phyloP scores from a whole-genome alignment of 2,113 vertebrate species.

The Calcarius ornatus region DNA sequence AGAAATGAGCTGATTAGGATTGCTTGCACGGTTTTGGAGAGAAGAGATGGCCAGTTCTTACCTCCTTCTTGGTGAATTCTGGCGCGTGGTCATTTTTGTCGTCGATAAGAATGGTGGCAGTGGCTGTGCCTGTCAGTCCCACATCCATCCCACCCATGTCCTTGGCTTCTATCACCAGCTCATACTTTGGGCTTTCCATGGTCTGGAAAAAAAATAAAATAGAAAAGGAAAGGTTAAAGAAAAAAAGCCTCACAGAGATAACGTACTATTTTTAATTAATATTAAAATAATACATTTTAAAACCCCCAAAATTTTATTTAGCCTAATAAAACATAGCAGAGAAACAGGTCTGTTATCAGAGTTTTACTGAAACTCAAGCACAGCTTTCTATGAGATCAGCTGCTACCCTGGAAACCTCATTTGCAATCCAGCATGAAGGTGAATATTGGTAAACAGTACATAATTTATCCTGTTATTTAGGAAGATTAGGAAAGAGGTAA shows the following conservation, averaged over 20 bases:
- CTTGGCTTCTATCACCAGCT: slow-evolving; percentile 93
- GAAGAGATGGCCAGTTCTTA: slow-evolving; percentile 57
- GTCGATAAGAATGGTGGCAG: slow-evolving; percentile 92
- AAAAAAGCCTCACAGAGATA: fast-evolving
- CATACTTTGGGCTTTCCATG: slow-evolving; percentile 89
- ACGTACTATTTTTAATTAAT: background rate
- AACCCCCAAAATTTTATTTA: background rate
- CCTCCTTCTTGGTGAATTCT: slow-evolving; percentile 95
- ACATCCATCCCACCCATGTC: slow-evolving; percentile 93
- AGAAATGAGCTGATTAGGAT: background rate
- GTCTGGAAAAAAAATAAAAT: slow-evolving; percentile 74
- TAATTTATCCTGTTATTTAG: background rate
- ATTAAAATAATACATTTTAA: background rate
- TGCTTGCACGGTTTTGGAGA: background rate
- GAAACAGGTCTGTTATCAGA: background rate
- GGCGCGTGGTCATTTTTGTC: slow-evolving; percentile 97
- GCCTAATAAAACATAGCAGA: background rate
- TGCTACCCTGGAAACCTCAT: background rate
- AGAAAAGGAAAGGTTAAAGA: background rate
- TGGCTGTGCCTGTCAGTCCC: slow-evolving; percentile 92
- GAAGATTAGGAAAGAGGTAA: background rate
- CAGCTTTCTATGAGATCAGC: background rate
- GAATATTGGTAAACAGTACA: background rate
- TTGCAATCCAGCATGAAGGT: background rate
- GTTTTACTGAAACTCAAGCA: background rate